Percentiles rank a stretch among this genome's conserved stretches.
These are phyloP conservation scores for Phlogophora meticulosa DNA, from an alignment of 2,888 invertebrate species.

Conservation along the genomic window DNA sequence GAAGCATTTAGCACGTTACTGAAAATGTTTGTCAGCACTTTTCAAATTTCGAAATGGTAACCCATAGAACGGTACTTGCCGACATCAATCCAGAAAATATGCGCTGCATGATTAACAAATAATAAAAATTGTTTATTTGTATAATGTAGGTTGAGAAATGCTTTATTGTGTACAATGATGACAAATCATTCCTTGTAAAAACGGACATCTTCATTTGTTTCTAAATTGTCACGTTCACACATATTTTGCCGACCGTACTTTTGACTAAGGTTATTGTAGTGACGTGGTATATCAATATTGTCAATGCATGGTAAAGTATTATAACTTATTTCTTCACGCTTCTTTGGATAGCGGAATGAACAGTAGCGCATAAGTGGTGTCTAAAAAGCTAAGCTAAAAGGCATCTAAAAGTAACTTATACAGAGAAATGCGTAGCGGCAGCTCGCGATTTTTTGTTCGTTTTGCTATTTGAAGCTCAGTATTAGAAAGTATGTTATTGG, in stretches of 20 bases:
- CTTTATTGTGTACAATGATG: conserved; percentile 58
- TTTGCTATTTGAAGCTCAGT: no score
- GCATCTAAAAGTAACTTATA: no score
- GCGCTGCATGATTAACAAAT: no score
- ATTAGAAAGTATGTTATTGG: no score
- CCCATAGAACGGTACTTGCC: no score
- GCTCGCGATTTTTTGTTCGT: no score
- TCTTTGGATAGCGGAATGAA: neutral
- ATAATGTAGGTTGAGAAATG: conserved; percentile 32
- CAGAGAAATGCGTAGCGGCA: no score
- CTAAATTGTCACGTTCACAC: conserved; percentile 61
- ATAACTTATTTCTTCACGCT: neutral
- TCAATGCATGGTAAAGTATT: neutral
- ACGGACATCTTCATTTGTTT: conserved; percentile 55
- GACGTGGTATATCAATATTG: neutral
- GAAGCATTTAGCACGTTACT: no score
- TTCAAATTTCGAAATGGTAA: no score
- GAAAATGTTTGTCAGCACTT: no score
- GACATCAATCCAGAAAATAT: no score
- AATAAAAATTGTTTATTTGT: no score
- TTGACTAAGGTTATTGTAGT: conserved; percentile 48
- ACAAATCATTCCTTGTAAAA: conserved; percentile 56
- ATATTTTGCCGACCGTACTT: conserved; percentile 34
- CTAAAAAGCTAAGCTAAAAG: neutral
- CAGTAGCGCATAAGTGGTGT: neutral